Evolutionary conservation across 2,113 vertebrate species (phyloP).

Genomic region (Castor canadensis): DNA sequence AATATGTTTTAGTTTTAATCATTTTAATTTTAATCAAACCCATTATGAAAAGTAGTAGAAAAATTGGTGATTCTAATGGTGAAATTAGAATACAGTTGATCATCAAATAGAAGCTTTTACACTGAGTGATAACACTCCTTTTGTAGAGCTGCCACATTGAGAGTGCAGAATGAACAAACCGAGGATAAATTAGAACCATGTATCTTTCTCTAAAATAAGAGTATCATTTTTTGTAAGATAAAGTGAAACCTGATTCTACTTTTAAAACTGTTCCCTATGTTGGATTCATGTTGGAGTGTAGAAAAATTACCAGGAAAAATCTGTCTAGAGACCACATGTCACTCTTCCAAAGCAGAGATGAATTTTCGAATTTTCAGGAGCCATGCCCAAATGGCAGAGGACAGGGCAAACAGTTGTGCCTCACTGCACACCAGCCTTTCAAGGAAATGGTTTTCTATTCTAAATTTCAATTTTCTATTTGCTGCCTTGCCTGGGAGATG

Average conservation of each 20-base stretch:
- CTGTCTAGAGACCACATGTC: not conserved
- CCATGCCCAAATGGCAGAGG: not conserved
- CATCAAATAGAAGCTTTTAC: not conserved
- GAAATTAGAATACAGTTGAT: not conserved
- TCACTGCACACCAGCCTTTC: not conserved
- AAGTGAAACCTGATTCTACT: constrained; percentile 27
- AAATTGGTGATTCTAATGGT: not conserved
- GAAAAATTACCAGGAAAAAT: constrained; percentile 48
- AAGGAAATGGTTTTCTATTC: not conserved
- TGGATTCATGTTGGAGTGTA: constrained; percentile 50
- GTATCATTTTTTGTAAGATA: constrained; percentile 46
- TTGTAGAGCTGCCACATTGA: constrained; percentile 15
- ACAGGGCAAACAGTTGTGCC: not conserved
- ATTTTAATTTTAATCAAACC: not conserved
- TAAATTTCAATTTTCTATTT: constrained; percentile 14
- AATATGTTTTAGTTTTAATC: not conserved
- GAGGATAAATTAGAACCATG: not conserved
- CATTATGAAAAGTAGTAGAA: not conserved
- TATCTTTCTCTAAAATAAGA: constrained; percentile 20
- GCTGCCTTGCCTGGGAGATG: not conserved
- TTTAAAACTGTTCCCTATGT: too few relatives aligned
- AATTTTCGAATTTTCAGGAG: constrained; percentile 1
- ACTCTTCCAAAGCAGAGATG: not conserved
- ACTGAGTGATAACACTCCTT: not conserved
- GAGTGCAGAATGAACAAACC: not conserved